A percentile compares a stretch with the other conserved stretches of the same genome.
Evolutionary conservation across 2,113 vertebrate genomes (phyloP).

Genomic region (Felis chaus): DNA sequence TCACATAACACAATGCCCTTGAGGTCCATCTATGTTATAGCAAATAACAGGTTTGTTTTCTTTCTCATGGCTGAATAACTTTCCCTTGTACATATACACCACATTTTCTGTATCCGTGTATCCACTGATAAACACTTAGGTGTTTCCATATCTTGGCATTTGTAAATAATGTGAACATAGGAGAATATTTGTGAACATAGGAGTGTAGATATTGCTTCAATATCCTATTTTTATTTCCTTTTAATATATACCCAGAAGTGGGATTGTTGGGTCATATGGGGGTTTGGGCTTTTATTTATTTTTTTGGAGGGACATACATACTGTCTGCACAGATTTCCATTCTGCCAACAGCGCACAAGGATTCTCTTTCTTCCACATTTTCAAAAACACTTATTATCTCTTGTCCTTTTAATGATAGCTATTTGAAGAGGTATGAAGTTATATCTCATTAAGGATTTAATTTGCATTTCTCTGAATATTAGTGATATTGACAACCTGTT

Average conservation of each 20-base stretch:
- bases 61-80: background rate
- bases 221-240: background rate
- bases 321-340: background rate
- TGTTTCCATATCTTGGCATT: background rate
- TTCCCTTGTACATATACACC: background rate
- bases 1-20: background rate
- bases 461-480: background rate
- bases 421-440: background rate
- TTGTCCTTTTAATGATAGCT: background rate
- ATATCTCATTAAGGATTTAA: background rate
- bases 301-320: background rate
- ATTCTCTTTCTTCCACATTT: background rate
- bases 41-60: background rate
- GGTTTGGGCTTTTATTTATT: background rate
- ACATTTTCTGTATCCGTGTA: background rate
- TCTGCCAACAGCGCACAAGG: background rate
- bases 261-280: background rate
- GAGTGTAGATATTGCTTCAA: background rate
- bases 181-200: background rate
- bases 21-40: background rate
- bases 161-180: background rate
- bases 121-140: background rate
- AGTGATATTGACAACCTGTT: background rate
- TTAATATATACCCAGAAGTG: background rate
- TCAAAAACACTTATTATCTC: background rate